Conservation (phyloP, 2,113 vertebrate genomes). For the Centropus unirufus region DNA sequence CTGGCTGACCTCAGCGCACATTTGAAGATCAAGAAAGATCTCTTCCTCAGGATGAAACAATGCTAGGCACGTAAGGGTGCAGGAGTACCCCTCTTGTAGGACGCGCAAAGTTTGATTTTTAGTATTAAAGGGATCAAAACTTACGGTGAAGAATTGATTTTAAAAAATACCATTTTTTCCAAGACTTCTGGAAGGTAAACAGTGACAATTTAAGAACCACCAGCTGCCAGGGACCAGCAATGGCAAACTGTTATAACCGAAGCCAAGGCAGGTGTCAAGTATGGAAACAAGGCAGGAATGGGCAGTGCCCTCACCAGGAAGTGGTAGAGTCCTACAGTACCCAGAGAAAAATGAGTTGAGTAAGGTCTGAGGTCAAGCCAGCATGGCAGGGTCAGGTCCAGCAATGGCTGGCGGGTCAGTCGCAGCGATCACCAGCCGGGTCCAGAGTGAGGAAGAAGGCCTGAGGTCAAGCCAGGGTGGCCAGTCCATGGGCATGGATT, state of each 20-base stretch:
- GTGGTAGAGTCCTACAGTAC: neutral
- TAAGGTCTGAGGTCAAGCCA: neutral
- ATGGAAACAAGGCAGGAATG: accelerated
- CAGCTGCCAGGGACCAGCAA: neutral
- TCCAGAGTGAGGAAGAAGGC: accelerated
- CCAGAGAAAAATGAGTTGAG: neutral
- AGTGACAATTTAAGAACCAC: neutral
- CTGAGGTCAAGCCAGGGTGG: neutral
- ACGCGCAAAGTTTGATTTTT: neutral
- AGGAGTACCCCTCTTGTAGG: accelerated
- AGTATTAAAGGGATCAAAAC: neutral
- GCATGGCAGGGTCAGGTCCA: neutral
- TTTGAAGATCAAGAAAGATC: neutral
- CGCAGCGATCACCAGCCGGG: neutral
- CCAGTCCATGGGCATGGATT: neutral
- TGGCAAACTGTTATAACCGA: accelerated
- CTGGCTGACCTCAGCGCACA: neutral
- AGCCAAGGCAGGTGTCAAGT: neutral
- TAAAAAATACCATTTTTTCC: neutral
- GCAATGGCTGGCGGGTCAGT: neutral
- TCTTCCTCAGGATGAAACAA: neutral
- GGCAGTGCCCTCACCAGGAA: neutral
- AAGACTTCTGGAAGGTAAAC: neutral
- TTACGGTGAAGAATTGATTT: neutral
- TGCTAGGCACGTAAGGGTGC: neutral